Base-by-base conservation (phyloP, 2,797 vertebrate genomes). In the Austrolebias charrua region DNA sequence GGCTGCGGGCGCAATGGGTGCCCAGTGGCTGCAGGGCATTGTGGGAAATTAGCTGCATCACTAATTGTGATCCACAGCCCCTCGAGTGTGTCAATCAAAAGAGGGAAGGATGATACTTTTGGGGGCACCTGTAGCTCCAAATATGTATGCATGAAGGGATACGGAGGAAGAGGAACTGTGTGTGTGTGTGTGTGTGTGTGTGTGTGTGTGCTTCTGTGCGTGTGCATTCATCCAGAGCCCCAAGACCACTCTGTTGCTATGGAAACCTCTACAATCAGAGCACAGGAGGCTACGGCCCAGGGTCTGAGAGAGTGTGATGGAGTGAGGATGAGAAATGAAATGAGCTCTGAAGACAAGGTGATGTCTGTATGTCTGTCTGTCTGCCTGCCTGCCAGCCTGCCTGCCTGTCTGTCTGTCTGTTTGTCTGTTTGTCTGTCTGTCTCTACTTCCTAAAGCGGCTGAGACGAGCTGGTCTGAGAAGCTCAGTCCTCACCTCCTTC, bases 41-140 rank as follows among this genome's bases (percentile, higher is more conserved):
- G 91, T 93, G 93, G 92, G 92, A 93, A 93, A 94, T 93, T 92
- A 92, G 90, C 92, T 85, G 91, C 89, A 93, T 92, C 89, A 89
- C 92, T 93, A 93, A 94, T 93, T 91, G 88, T 91, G 89, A 91
- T 90, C 89, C 77, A 74, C 83, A 71, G 79, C 86, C 89, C 87
- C 89, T 80, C n/a, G 80, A 86, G 90, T 75, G 80, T 83, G 87
- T 90, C 90, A 90, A 84, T 89, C 89, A 88, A 89, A 87, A 83
- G 76, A 76, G 60, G 84, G 86, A 80, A 88, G 79, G 69, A 78
- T 74, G 83, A 89, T 86, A 85, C 88, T 90, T 88, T 85, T 63
- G 84, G 86, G 88, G 89, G 84, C 88, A 91, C 89, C 89, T 91
- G 90, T 91, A 87, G 88, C 84, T 85, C 55, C 55, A 13, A 80